Evolutionary conservation across 1,140 invertebrate genomes (phyloP), one percentile per base, ranked within the genome.

Genomic region (Listronotus bonariensis): DNA sequence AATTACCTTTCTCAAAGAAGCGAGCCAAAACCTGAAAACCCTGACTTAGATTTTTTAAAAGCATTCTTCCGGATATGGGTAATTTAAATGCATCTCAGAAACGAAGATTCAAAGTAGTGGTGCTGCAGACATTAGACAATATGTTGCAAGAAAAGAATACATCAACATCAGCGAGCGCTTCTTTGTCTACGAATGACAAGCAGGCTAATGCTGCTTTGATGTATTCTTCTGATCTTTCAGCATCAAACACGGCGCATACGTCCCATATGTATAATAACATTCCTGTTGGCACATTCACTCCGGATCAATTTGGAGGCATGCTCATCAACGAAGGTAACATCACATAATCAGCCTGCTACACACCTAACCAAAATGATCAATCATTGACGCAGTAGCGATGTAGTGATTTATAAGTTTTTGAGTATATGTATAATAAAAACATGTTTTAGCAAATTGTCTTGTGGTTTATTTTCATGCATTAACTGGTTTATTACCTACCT

Each of bases 1-100:
- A 54, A 54, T 32, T 54, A 54, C 20, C 34, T 36, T 15, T 54
- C 15, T 54, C 10, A 54, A 54, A 54, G 51, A 54, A 54, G 51
- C 40, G 51, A 2, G 17, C 51, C 51, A 54, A 3, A 54, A 54
- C 51, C 51, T 32, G 26, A 54, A 54, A 54, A 54, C 11, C 51
- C 51, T 42, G 51, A 54, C 20, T 32, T 54, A 38, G 3, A 54
- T 54, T 54, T 54, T 54, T 54, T 54, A 54, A 48, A 54, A 54
- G 51, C 51, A 54, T 54, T 54, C 51, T 54, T 54, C 34, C 51
- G 4, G 51, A 54, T 54, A 18, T 26, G 1, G 20, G 2, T 26
- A 3, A 3, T 3, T 26, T 26, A 26, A 26, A 26, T 5, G 5
- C 20, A 26, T 26, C 20, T 1, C 2, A 26, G 5, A 26, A 26